These are phyloP conservation scores for Labeo calbasu DNA, from an alignment of 2,797 vertebrate species.

Conservation along the genomic window DNA sequence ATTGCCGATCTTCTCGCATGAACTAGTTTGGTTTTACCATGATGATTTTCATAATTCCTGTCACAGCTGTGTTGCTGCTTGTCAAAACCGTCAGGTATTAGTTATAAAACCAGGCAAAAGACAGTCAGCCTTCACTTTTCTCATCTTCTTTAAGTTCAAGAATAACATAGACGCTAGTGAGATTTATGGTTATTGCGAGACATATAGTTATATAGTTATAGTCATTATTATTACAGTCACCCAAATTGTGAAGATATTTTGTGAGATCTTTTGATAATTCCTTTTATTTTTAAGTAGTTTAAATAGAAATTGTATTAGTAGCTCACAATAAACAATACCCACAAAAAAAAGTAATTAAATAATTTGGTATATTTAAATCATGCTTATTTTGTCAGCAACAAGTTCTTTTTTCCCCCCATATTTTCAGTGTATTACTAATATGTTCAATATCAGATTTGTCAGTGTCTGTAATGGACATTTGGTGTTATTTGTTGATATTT, in stretches of 20 bases:
- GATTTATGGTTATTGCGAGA: no score
- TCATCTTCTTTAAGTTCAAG: no score
- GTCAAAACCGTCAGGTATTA: neutral
- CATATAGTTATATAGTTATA: no score
- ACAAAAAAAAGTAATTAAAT: no score
- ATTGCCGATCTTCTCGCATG: neutral
- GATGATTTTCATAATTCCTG: neutral
- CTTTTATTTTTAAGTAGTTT: neutral
- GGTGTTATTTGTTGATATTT: neutral
- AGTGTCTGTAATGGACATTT: neutral
- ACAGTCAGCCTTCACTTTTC: no score
- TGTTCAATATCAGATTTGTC: neutral
- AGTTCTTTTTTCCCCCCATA: no score
- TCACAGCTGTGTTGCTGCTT: slow-evolving; percentile 40
- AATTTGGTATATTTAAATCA: no score
- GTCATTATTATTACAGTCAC: neutral
- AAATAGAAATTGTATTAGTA: neutral
- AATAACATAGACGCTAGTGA: no score
- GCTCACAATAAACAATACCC: neutral
- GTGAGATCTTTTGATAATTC: neutral
- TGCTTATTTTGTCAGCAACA: neutral
- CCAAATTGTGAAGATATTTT: neutral
- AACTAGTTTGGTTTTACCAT: neutral
- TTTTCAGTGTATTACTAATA: neutral
- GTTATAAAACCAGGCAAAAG: neutral